These are phyloP conservation scores for Ramphastos sulfuratus DNA, from an alignment of 2,113 vertebrate species.

Conservation along the genomic window DNA sequence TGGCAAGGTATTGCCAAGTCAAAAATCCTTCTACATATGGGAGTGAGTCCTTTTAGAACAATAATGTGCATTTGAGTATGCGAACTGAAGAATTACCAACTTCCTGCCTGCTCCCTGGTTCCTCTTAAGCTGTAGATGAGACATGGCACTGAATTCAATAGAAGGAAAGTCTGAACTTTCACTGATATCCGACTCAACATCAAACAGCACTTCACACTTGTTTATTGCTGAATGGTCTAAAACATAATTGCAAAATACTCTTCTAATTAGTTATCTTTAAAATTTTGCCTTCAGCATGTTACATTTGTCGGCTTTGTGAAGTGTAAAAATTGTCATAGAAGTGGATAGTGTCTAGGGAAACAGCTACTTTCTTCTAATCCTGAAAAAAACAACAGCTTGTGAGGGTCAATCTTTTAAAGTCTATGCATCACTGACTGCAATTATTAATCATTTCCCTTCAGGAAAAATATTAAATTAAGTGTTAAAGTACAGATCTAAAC, in stretches of 20 bases:
- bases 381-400: constrained; percentile 72
- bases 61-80: background rate
- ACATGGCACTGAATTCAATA: background rate
- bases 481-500: constrained; percentile 80
- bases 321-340: constrained; percentile 59
- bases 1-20: background rate
- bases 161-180: background rate
- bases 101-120: background rate
- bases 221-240: constrained; percentile 46
- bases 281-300: constrained; percentile 58
- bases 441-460: constrained; percentile 80
- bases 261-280: constrained; percentile 70
- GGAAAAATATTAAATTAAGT: constrained; percentile 80
- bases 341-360: constrained; percentile 52
- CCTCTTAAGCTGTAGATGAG: background rate
- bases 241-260: constrained; percentile 36
- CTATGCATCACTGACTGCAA: constrained; percentile 72
- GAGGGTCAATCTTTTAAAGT: constrained; percentile 76
- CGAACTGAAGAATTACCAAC: background rate
- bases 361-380: constrained; percentile 66
- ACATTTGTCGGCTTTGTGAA: constrained; percentile 52
- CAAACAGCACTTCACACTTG: constrained; percentile 3
- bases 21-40: background rate
- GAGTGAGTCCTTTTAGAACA: background rate
- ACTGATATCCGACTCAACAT: background rate